phyloP scores from a whole-genome alignment of 2,888 invertebrate genomes.

The Macroteleia sp. region DNA sequence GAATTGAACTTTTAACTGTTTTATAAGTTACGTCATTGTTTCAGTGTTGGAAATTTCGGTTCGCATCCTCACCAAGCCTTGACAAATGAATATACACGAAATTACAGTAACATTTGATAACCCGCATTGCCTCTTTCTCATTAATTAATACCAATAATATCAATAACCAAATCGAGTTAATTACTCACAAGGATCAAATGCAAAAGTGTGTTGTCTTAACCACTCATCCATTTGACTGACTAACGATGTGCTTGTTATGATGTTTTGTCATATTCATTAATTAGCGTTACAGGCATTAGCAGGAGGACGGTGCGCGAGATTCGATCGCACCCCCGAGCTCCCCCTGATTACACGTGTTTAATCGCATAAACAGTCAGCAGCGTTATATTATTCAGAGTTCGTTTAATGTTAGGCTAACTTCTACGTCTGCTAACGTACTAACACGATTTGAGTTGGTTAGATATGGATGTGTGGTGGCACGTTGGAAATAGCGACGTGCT shows the following conservation, averaged over 20 bases:
- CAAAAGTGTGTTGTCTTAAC: conserved; percentile 74
- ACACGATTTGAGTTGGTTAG: conserved; percentile 86
- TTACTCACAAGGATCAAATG: background rate
- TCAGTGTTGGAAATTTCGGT: too few relatives aligned
- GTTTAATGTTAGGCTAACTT: conserved; percentile 59
- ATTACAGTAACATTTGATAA: conserved; percentile 21
- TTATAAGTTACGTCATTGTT: too few relatives aligned
- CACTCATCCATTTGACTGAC: conserved; percentile 84
- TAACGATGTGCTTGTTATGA: conserved; percentile 73
- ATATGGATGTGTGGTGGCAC: conserved; percentile 98
- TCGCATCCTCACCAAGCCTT: too few relatives aligned
- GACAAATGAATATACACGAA: too few relatives aligned
- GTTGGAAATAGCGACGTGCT: conserved; percentile 96
- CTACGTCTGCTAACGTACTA: conserved; percentile 73
- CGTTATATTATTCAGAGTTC: conserved; percentile 37
- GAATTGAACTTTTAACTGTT: too few relatives aligned
- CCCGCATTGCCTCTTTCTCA: conserved; percentile 14
- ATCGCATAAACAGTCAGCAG: conserved; percentile 32
- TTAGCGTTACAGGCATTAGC: conserved; percentile 72
- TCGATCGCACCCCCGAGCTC: conserved; percentile 11
- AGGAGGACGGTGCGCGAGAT: conserved; percentile 64
- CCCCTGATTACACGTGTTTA: conserved; percentile 17
- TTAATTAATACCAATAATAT: conserved; percentile 19
- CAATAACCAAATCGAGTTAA: conserved; percentile 10
- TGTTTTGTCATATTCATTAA: conserved; percentile 62